Conservation (phyloP, 1,140 invertebrate genomes). For the Amphibalanus amphitrite region DNA sequence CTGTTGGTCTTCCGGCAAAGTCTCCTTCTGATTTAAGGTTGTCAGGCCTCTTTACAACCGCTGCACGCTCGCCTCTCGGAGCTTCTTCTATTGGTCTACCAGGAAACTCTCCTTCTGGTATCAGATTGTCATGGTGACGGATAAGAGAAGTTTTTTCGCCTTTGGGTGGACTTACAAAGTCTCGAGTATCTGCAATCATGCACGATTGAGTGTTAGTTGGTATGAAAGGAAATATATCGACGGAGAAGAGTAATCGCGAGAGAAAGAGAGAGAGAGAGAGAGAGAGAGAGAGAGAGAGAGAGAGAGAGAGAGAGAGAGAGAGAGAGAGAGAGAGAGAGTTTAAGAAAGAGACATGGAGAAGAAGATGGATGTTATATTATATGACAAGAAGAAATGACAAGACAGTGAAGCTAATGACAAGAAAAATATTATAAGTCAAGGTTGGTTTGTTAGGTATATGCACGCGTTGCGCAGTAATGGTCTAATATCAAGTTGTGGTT, state of each 20-base stretch:
- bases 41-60: slow-evolving; percentile 1
- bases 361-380: not conserved
- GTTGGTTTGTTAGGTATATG: no score
- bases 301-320: no score
- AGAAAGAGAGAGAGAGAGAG: no score
- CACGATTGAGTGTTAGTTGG: not conserved
- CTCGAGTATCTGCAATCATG: not conserved
- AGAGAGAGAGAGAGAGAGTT: no score
- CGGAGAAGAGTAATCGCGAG: no score
- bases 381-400: no score
- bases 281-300: no score
- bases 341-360: no score
- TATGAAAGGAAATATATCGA: not conserved
- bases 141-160: slow-evolving; percentile 17
- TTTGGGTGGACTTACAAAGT: no score
- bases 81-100: not conserved
- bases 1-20: not conserved
- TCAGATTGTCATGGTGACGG: slow-evolving; percentile 19
- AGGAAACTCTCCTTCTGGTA: slow-evolving; percentile 18
- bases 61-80: slow-evolving; percentile 1
- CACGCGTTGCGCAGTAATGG: no score
- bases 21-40: slow-evolving; percentile 10
- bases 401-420: not conserved
- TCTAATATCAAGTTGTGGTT: no score
- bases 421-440: no score